Percentiles rank a stretch among this genome's conserved stretches.
phyloP scores from a whole-genome alignment of 2,888 invertebrate species.

The Amphipyra berbera region DNA sequence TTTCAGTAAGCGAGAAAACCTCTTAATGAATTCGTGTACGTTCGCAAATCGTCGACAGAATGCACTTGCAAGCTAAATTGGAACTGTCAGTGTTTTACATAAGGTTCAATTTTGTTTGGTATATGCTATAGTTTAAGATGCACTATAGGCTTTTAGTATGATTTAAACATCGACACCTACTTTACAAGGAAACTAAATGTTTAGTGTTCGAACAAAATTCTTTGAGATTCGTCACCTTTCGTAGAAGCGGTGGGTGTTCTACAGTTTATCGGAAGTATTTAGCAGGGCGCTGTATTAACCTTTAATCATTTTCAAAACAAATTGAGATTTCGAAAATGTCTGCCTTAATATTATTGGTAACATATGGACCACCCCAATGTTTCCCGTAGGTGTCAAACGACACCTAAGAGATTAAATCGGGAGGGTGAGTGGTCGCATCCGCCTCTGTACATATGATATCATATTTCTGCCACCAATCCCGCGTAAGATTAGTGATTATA shows the following conservation, averaged over 20 bases:
- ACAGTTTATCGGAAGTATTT: slow-evolving; percentile 27
- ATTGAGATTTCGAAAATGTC: not conserved
- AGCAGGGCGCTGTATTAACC: slow-evolving; percentile 6
- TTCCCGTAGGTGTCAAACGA: slow-evolving; percentile 27
- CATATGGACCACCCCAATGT: slow-evolving; percentile 22
- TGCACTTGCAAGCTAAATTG: not conserved
- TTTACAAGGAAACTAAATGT: slow-evolving; percentile 33
- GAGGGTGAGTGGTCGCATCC: slow-evolving; percentile 24
- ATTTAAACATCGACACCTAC: slow-evolving; percentile 31
- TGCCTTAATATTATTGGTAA: not conserved
- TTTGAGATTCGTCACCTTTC: slow-evolving; percentile 55
- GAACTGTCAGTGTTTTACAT: accelerated
- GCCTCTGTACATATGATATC: not conserved
- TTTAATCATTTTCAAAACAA: slow-evolving; percentile 8
- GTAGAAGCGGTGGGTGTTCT: slow-evolving; percentile 41
- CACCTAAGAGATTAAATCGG: not conserved
- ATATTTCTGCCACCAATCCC: not conserved
- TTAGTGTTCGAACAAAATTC: slow-evolving; percentile 14
- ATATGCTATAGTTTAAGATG: not conserved
- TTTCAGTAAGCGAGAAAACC: not conserved
- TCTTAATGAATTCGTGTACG: slow-evolving; percentile 10
- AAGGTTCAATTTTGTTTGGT: slow-evolving; percentile 15
- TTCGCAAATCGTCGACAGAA: slow-evolving; percentile 12
- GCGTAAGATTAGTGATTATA: not conserved
- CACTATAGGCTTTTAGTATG: slow-evolving; percentile 6